Base-by-base conservation (phyloP, 2,888 invertebrate genomes). In the Standfussiana lucernea region DNA sequence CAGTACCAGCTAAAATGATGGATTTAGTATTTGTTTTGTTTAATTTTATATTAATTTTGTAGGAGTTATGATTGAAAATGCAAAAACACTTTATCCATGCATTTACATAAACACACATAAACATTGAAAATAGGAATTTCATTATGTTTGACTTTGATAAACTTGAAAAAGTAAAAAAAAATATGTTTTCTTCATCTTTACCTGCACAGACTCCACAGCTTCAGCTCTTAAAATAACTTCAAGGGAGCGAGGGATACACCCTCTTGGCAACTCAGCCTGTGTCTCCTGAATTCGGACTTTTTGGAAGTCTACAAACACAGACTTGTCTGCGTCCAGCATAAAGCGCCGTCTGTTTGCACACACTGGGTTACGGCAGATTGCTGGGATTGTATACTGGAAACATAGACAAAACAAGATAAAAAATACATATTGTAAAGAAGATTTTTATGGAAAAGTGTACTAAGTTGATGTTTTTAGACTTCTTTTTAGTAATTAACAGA, bases 281-380 rank as follows among this genome's bases (percentile, higher is more conserved):
- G 99, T 99, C 96, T 99, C 99, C 94, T 99, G 99, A 86, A 99
- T 98, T 75, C 99, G 97, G 6, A 99, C 98, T 97, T 99, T 99
- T 96, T 99, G 99, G 93, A 99, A 99, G 95, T 99, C 99, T 1
- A 99, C 98, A 95, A 99, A 99, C 37, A 98, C 96, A 0, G 99
- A 99, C 93, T 99, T 99, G 94, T 99, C 99, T 13, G 99, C 98
- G 91, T 99, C 99, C 82, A 99, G 95, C 97, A 98, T 97, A 93
- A 99, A 99, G 47, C 99, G 97, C 1, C 98, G 97, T 24, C 99
- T 97, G 94, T 99, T 99, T 74, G 98, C 98, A 93, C 99, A 99
- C 2, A 99, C 99, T 2, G 99, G 99, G 97, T 99, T 99, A 10
- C 98, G 97, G 92, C 99, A 99, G 90, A 99, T 99, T 4, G 99